A percentile compares a stretch with the other conserved stretches of the same genome.
Conservation (phyloP, 1,140 invertebrate genomes). For the Pachypeltis micranthus region DNA sequence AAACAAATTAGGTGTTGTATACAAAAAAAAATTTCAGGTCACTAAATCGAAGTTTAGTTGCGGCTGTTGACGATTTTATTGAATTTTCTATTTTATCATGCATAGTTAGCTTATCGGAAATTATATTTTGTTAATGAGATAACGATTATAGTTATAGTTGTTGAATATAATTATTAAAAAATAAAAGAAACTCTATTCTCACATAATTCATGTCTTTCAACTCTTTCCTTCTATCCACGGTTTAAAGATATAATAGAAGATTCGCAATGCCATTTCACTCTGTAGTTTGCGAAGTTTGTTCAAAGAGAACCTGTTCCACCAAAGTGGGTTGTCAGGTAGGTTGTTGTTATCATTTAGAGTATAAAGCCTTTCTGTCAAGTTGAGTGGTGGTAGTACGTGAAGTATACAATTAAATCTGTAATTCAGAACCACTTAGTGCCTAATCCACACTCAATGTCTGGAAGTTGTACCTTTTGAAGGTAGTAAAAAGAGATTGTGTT, state of each 20-base stretch:
- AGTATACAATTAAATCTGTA: neutral
- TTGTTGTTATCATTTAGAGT: neutral
- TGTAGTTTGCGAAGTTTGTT: neutral
- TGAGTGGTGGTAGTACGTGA: neutral
- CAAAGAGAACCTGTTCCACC: neutral
- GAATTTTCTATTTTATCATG: neutral
- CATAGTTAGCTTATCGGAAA: slow-evolving; percentile 3
- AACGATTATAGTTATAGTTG: neutral
- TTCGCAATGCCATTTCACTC: neutral
- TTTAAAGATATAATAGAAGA: neutral
- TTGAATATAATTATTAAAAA: too few species aligned
- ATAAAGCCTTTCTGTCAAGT: neutral
- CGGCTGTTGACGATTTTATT: slow-evolving; percentile 1
- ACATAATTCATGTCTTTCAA: slow-evolving; percentile 4
- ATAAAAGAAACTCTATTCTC: neutral
- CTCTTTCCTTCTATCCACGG: neutral
- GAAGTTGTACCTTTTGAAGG: too few species aligned
- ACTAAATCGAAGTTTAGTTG: neutral
- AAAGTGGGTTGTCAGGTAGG: neutral
- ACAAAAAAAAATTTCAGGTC: too few species aligned
- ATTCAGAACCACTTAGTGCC: too few species aligned
- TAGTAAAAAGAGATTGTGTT: too few species aligned
- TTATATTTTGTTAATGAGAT: slow-evolving; percentile 3
- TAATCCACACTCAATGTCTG: too few species aligned
- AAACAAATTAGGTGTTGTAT: neutral